phyloP scores from a whole-genome alignment of 2,113 vertebrate species.

The Dicentrarchus labrax region DNA sequence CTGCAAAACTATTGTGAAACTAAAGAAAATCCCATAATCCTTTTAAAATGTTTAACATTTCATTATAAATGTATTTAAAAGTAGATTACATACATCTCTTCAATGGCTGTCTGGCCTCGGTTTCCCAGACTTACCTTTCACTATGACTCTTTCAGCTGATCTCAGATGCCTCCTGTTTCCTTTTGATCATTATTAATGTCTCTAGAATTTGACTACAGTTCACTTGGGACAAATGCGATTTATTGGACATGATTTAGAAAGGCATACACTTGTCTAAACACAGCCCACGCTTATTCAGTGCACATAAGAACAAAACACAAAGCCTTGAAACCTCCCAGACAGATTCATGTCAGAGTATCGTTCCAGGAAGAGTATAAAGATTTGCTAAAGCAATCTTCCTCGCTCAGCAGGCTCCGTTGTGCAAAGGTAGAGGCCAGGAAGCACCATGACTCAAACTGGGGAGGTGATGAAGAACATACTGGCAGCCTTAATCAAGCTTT shows the following conservation, averaged over 20 bases:
- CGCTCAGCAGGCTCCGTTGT: neutral
- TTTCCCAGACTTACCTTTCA: neutral
- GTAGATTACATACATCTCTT: neutral
- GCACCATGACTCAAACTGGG: neutral
- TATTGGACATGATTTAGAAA: neutral
- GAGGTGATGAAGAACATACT: slow-evolving; percentile 20
- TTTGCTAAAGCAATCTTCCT: neutral
- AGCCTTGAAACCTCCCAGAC: neutral
- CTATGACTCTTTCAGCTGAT: neutral
- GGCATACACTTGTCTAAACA: neutral
- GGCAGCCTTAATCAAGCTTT: slow-evolving; percentile 8
- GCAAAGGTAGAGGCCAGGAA: neutral
- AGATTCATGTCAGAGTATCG: neutral
- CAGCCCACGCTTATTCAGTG: neutral
- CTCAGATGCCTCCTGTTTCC: neutral
- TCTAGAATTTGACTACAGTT: neutral
- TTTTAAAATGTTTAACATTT: neutral
- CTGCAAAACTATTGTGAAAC: too few species aligned
- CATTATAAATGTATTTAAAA: neutral
- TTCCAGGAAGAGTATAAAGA: neutral
- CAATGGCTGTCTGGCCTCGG: neutral
- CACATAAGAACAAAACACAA: neutral
- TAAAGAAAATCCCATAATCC: too few species aligned
- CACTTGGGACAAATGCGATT: neutral
- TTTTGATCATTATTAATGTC: neutral